phyloP scores from a whole-genome alignment of 2,888 invertebrate genomes.

The Unio pictorum region DNA sequence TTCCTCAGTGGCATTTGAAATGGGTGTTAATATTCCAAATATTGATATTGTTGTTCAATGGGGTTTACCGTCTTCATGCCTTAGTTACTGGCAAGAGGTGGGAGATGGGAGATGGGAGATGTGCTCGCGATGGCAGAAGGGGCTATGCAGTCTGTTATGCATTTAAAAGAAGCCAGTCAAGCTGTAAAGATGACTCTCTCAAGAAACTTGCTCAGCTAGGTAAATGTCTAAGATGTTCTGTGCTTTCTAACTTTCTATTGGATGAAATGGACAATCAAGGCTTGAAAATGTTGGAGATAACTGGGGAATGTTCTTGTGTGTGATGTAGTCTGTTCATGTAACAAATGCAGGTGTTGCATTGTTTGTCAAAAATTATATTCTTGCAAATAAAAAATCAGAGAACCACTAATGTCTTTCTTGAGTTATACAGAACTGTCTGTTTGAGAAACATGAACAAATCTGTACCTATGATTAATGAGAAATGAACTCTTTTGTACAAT shows the following conservation, averaged over 20 bases:
- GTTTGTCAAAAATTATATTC: conserved; percentile 4
- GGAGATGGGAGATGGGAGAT: not conserved
- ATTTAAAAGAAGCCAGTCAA: conserved; percentile 6
- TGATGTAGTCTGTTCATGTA: conserved; percentile 7
- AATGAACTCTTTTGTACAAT: too few species aligned
- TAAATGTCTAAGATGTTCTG: conserved; percentile 1
- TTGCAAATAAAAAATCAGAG: not conserved
- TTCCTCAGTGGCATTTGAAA: conserved; percentile 27
- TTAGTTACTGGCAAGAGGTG: conserved; percentile 27
- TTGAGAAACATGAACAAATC: too few species aligned
- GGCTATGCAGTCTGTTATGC: conserved; percentile 12
- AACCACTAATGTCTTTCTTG: not conserved
- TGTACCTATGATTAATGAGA: too few species aligned
- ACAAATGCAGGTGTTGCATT: conserved; percentile 11
- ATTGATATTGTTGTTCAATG: conserved; percentile 24
- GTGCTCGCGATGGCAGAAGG: conserved; percentile 10
- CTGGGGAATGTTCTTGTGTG: not conserved
- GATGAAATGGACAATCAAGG: conserved; percentile 5
- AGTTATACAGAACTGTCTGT: too few species aligned
- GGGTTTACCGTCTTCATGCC: conserved; percentile 11
- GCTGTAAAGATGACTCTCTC: not conserved
- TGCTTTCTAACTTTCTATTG: conserved; percentile 3
- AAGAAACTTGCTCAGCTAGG: not conserved
- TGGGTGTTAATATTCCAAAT: conserved; percentile 28
- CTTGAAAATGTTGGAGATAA: not conserved